Conservation (phyloP, 2,888 invertebrate genomes). For the Prenolepis imparis region DNA sequence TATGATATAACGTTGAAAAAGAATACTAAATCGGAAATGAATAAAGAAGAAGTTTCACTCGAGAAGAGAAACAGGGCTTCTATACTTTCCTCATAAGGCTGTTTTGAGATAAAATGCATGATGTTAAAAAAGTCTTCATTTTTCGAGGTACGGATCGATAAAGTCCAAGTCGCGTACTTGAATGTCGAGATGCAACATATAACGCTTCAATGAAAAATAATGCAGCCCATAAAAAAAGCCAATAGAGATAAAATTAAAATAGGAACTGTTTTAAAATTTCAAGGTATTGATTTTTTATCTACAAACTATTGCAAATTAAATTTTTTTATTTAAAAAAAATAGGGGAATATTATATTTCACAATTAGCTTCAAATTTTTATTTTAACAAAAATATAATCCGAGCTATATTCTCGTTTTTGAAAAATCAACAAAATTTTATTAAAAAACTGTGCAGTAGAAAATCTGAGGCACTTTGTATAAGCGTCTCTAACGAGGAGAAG, state of each 20-base stretch:
- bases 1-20: not conserved
- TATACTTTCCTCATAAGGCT: constrained; percentile 22
- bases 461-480: not conserved
- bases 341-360: not conserved
- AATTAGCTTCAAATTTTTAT: not conserved
- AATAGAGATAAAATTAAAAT: constrained; percentile 21
- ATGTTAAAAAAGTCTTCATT: constrained; percentile 16
- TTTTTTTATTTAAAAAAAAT: not conserved
- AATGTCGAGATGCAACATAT: not conserved
- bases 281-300: not conserved
- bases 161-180: not conserved
- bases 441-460: not conserved
- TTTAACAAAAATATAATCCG: not conserved
- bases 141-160: not conserved
- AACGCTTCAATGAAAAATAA: constrained; percentile 1
- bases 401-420: constrained; percentile 2
- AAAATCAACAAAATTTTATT: not conserved
- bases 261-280: not conserved
- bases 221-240: not conserved
- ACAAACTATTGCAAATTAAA: not conserved
- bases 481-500: not conserved
- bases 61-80: not conserved
- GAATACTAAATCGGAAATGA: not conserved
- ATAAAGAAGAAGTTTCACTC: not conserved
- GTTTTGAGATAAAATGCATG: not conserved